phyloP scores from a whole-genome alignment of 2,113 vertebrate genomes.

The Rhynchomys soricoides region DNA sequence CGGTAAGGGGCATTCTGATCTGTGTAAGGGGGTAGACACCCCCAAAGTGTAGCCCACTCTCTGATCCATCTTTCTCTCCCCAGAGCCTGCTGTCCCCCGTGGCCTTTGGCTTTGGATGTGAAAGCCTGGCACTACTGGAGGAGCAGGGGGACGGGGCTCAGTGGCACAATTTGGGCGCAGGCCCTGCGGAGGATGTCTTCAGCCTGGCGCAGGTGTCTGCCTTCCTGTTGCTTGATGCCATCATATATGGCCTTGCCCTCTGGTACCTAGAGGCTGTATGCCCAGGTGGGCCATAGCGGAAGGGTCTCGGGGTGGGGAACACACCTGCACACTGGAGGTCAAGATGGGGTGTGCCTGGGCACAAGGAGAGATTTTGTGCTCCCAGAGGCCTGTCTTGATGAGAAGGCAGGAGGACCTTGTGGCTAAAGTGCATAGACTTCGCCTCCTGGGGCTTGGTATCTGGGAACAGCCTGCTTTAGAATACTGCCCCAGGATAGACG shows the following conservation, averaged over 20 bases:
- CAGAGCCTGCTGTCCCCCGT: conserved; percentile 95
- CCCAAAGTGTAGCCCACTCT: neutral
- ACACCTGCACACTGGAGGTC: neutral
- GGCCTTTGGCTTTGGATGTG: conserved; percentile 95
- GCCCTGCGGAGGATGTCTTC: conserved; percentile 88
- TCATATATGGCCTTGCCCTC: conserved; percentile 88
- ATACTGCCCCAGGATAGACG: no score
- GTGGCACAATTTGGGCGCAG: conserved; percentile 90
- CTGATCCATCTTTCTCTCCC: rapidly evolving
- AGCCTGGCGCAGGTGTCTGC: conserved; percentile 87
- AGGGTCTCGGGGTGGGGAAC: neutral
- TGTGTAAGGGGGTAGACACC: neutral
- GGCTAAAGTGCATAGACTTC: no score
- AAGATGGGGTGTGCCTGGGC: neutral
- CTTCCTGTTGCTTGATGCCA: conserved; percentile 91
- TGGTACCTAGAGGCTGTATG: conserved; percentile 95
- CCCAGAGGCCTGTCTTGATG: neutral
- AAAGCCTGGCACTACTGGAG: conserved; percentile 94
- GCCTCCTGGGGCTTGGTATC: no score
- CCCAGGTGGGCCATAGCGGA: conserved; percentile 87
- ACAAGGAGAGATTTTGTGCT: neutral
- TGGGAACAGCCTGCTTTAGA: no score
- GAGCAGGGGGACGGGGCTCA: conserved; percentile 93
- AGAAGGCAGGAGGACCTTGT: no score
- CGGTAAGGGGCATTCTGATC: conserved; percentile 86